Conservation (phyloP, 2,888 invertebrate genomes). For the Allacma fusca region DNA sequence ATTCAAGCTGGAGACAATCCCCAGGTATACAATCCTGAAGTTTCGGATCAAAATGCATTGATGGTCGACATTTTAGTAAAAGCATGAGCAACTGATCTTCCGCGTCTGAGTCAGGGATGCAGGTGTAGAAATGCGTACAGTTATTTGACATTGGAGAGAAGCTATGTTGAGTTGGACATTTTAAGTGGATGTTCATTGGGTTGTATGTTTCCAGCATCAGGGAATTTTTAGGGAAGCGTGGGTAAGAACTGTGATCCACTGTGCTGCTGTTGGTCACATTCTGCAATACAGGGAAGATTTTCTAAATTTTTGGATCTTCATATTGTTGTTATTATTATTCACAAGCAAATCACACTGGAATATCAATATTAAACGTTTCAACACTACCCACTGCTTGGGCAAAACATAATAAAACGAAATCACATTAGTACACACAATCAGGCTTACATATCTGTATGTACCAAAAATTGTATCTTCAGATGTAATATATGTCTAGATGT, state of each 20-base stretch:
- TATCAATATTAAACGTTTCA: no score
- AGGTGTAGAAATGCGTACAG: conserved; percentile 9
- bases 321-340: no score
- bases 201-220: not conserved
- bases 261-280: not conserved
- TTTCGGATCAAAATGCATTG: not conserved
- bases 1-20: not conserved
- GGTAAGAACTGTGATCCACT: not conserved
- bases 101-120: not conserved
- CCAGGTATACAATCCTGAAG: conserved; percentile 7
- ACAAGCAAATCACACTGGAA: no score
- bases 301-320: no score
- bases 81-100: not conserved
- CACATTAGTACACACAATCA: no score
- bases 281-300: no score
- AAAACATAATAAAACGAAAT: no score
- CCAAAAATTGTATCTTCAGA: no score
- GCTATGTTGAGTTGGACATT: not conserved
- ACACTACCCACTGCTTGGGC: no score
- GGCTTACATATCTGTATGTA: no score
- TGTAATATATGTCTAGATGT: no score
- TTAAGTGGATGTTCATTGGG: not conserved
- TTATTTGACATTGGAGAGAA: not conserved
- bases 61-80: not conserved
- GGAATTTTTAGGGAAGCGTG: not conserved